Evolutionary conservation across 2,113 vertebrate species (phyloP), one percentile per base, ranked within the genome.

Genomic region (Genyomyrus donnyi): DNA sequence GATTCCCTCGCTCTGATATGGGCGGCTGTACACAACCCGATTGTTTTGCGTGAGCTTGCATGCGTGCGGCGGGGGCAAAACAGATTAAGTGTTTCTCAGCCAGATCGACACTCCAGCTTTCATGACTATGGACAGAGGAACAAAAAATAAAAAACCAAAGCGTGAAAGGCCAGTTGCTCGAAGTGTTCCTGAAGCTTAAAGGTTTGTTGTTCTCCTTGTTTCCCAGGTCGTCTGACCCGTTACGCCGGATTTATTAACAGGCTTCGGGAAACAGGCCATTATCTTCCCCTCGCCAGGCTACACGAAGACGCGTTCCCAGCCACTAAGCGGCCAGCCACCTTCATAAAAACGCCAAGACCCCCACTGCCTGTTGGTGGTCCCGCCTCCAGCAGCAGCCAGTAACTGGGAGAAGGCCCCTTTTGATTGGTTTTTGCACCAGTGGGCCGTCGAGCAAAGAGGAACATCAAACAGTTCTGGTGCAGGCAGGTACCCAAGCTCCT

Each of bases 21-120:
- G 95, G 95, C 95, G 96, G 96, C 96, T 95, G 96, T 96, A 96
- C 94, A 95, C 96, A 96, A 96, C 96, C 95, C 96, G 95, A 95
- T 97, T 97, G 95, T 96, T 96, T 96, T 94, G 27, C 6, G 48
- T n/a, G 39, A 11, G 48, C 48, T 49, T 24, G 66, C 66, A 0
- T 35, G 27, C 1, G 42, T 0, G 95, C 2, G 96, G 95, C 93
- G 95, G 31, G 58, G 56, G 31, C 17, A 58, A 85, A 91, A 88
- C 88, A 91, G 91, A 90, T 90, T 88, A 89, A 90, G 74, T n/a
- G 27, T 31, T 89, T 83, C 56, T 77, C 58, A n/a, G 49, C 88
- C 88, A 89, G 88, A 89, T 58, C 83, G 13, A 49, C 85, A 49
- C 52, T 70, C 87, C 66, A 87, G n/a, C 91, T 92, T 93, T 92